These are phyloP conservation scores for Setophaga kirtlandii DNA, from an alignment of 2,113 vertebrate species.

Conservation along the genomic window DNA sequence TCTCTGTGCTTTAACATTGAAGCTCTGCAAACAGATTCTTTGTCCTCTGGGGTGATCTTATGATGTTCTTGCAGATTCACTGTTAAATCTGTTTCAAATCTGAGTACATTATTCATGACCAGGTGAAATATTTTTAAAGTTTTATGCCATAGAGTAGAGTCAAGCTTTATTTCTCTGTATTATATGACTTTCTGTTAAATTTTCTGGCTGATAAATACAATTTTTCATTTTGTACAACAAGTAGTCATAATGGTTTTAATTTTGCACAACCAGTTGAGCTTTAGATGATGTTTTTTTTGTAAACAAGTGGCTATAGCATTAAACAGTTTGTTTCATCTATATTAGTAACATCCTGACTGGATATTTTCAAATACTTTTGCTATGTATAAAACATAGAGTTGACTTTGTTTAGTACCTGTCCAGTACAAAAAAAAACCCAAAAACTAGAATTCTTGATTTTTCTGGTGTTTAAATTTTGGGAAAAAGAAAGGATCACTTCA, in stretches of 20 bases:
- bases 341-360: constrained; percentile 3
- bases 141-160: background rate
- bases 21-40: background rate
- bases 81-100: background rate
- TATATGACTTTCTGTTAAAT: background rate
- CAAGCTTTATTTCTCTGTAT: background rate
- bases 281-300: background rate
- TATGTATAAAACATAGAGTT: background rate
- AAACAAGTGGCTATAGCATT: background rate
- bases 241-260: background rate
- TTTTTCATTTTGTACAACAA: background rate
- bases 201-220: background rate
- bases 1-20: background rate
- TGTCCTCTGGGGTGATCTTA: background rate
- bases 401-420: background rate
- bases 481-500: background rate
- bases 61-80: background rate
- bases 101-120: background rate
- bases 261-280: background rate
- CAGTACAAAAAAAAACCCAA: background rate
- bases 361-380: background rate
- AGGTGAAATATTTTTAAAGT: background rate
- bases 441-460: background rate
- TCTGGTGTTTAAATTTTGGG: too few species aligned
- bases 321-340: constrained; percentile 37